Evolutionary conservation across 2,113 vertebrate species (phyloP).

Genomic region (Scomber colias): DNA sequence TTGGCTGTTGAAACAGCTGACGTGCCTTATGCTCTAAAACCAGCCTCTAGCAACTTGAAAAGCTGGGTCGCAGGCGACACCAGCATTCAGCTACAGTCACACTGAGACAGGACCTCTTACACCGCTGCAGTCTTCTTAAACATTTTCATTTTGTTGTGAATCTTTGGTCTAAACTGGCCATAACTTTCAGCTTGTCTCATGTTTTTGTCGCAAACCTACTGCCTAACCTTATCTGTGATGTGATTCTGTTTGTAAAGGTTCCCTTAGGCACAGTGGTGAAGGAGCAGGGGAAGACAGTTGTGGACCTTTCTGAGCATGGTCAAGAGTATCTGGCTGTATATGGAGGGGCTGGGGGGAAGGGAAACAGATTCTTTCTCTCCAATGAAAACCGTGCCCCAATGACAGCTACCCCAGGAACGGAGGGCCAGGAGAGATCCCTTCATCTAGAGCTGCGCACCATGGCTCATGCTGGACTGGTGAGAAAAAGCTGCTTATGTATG

Average conservation of each 20-base stretch:
- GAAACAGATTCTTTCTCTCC: slow-evolving; percentile 94
- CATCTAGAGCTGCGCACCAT: slow-evolving; percentile 93
- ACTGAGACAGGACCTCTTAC: too few relatives aligned
- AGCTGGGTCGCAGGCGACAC: too few relatives aligned
- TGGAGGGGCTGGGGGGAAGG: slow-evolving; percentile 93
- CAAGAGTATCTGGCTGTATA: slow-evolving; percentile 90
- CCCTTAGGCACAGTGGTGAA: slow-evolving; percentile 94
- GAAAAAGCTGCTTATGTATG: slow-evolving; percentile 5
- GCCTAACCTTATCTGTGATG: neutral
- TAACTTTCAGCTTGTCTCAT: neutral
- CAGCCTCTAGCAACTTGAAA: too few relatives aligned
- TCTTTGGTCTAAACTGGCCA: too few relatives aligned
- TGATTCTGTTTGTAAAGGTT: slow-evolving; percentile 82
- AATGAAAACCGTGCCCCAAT: slow-evolving; percentile 93
- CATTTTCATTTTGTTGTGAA: too few relatives aligned
- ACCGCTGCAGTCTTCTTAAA: too few relatives aligned
- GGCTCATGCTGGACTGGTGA: slow-evolving; percentile 95
- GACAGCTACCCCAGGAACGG: slow-evolving; percentile 84
- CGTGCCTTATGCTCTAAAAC: too few relatives aligned
- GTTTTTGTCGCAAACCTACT: neutral
- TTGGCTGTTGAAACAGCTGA: too few relatives aligned
- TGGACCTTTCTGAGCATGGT: slow-evolving; percentile 87
- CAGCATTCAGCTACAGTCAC: too few relatives aligned
- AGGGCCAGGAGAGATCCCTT: slow-evolving; percentile 89
- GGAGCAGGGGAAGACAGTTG: slow-evolving; percentile 84